Evolutionary conservation across 2,888 invertebrate genomes (phyloP).

Genomic region (Girardia tigrina): DNA sequence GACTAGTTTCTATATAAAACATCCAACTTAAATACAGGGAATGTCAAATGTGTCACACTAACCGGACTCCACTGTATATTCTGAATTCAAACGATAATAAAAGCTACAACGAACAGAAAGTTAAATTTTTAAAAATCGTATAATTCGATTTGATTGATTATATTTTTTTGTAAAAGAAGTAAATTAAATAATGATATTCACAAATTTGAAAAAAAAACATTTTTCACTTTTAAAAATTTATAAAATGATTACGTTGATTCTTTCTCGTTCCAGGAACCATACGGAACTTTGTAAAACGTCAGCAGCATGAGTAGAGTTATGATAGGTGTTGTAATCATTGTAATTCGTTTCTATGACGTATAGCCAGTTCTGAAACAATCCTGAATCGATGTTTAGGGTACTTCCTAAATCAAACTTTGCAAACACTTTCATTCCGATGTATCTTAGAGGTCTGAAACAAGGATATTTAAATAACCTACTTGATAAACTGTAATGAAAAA

Average conservation of each 20-base stretch:
- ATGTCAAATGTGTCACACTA: too few species aligned
- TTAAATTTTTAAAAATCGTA: too few species aligned
- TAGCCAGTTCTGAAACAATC: slow-evolving; percentile 67
- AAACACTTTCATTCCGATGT: slow-evolving; percentile 70
- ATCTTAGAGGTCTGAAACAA: slow-evolving; percentile 63
- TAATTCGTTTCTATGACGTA: slow-evolving; percentile 80
- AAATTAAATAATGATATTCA: too few species aligned
- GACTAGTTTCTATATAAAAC: too few species aligned
- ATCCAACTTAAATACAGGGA: too few species aligned
- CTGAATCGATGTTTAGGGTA: slow-evolving; percentile 70
- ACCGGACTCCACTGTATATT: too few species aligned
- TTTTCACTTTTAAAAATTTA: background rate
- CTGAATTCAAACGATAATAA: too few species aligned
- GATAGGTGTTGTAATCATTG: slow-evolving; percentile 74
- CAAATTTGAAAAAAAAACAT: background rate
- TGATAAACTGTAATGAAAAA: too few species aligned
- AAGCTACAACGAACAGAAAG: too few species aligned
- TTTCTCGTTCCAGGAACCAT: slow-evolving; percentile 72
- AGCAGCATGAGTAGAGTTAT: slow-evolving; percentile 93
- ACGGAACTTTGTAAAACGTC: slow-evolving; percentile 84
- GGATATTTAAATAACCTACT: too few species aligned
- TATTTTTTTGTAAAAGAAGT: too few species aligned
- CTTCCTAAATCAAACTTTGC: slow-evolving; percentile 70
- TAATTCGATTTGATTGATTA: too few species aligned
- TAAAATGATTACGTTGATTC: slow-evolving; percentile 56